Conservation (phyloP, 2,797 vertebrate species). For the Hylomyscus alleni region DNA sequence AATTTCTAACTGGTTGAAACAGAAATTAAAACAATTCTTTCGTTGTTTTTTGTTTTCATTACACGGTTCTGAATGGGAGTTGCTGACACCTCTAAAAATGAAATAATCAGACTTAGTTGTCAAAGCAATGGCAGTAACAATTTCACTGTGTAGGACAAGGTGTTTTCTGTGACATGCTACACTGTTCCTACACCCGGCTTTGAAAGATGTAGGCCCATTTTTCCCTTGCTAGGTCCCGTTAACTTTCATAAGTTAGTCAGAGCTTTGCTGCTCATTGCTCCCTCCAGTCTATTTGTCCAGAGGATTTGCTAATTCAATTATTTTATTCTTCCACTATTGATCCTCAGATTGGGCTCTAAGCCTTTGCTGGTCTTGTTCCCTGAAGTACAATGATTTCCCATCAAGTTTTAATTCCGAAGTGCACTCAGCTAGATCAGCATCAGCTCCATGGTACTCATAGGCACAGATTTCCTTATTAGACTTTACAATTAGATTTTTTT, state of each 20-base stretch:
- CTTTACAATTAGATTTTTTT: constrained; percentile 77
- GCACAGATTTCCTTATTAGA: constrained; percentile 76
- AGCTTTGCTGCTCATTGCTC: constrained; percentile 23
- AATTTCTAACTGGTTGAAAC: not conserved
- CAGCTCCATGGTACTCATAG: constrained; percentile 65
- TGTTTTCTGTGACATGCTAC: not conserved
- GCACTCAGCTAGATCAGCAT: constrained; percentile 75
- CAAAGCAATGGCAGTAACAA: not conserved
- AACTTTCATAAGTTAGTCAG: constrained; percentile 25
- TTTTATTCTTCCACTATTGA: constrained; percentile 80
- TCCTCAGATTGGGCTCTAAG: constrained; percentile 58
- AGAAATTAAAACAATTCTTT: constrained; percentile 34
- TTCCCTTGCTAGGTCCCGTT: constrained; percentile 35
- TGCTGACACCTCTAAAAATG: not conserved
- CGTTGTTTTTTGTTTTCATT: constrained; percentile 33
- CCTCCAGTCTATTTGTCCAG: constrained; percentile 68
- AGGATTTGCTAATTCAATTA: constrained; percentile 82
- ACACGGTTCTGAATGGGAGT: not conserved
- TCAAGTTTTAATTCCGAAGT: constrained; percentile 74
- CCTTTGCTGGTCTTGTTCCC: constrained; percentile 57
- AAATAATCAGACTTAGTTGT: constrained; percentile 14
- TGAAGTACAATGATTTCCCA: constrained; percentile 75
- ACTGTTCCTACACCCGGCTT: not conserved
- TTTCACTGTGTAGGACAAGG: not conserved
- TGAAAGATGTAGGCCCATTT: not conserved